Conservation (phyloP, 2,797 vertebrate genomes). For the Hozukius guyotensis region DNA sequence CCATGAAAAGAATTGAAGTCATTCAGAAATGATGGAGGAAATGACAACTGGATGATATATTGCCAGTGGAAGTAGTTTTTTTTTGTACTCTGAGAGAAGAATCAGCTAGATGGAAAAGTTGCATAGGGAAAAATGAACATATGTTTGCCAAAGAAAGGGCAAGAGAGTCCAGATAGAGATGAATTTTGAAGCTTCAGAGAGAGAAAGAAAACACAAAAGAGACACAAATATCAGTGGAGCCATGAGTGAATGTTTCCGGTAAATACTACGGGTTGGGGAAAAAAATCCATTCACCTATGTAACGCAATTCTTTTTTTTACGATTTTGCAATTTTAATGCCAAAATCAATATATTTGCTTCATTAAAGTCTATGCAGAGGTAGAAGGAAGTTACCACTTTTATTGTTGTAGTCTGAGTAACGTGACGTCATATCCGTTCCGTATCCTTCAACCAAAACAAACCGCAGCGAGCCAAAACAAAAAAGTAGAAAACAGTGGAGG, state of each 20-base stretch:
- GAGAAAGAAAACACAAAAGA: neutral
- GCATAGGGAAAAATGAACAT: neutral
- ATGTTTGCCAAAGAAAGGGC: neutral
- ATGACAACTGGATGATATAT: slow-evolving; percentile 1
- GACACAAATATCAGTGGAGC: neutral
- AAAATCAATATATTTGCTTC: accelerated
- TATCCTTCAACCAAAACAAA: too few relatives aligned
- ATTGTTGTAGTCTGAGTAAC: too few relatives aligned
- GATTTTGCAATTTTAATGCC: too few relatives aligned
- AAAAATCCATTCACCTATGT: too few relatives aligned
- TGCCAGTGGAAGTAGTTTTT: neutral
- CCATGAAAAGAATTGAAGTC: slow-evolving; percentile 12
- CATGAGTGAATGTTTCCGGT: neutral
- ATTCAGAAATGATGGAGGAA: slow-evolving; percentile 17
- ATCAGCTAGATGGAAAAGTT: neutral
- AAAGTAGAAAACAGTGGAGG: too few relatives aligned
- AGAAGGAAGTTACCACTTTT: accelerated
- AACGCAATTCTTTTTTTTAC: too few relatives aligned
- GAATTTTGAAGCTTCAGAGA: neutral
- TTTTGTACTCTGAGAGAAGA: neutral
- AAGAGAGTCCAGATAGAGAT: neutral
- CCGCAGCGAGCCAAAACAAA: accelerated
- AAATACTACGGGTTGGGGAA: too few relatives aligned
- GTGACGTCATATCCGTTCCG: too few relatives aligned
- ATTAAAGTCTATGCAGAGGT: accelerated